Evolutionary conservation across 2,113 vertebrate species (phyloP).

Genomic region (Scytalopus superciliaris): DNA sequence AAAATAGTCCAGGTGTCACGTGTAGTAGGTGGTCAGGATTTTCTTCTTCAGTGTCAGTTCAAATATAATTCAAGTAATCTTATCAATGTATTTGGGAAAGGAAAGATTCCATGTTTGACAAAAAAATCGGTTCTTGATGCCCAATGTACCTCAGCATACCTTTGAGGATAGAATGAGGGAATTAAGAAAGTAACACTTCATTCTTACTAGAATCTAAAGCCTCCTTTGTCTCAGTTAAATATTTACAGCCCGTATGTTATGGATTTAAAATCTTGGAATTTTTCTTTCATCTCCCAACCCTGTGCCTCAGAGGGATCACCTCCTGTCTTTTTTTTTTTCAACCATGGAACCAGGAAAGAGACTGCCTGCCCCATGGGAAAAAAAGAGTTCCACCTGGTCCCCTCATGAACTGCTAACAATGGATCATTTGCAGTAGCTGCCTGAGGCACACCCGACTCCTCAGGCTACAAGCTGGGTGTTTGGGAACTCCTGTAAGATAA

Average conservation of each 20-base stretch:
- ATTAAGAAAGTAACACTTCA: neutral
- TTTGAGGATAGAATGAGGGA: neutral
- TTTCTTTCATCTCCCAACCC: too few species aligned
- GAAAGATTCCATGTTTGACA: neutral
- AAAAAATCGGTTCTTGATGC: neutral
- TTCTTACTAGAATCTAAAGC: neutral
- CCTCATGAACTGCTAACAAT: too few species aligned
- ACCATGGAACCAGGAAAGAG: too few species aligned
- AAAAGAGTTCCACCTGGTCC: too few species aligned
- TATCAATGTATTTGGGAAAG: neutral
- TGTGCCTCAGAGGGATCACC: too few species aligned
- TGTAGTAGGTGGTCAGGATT: neutral
- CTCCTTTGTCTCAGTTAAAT: neutral
- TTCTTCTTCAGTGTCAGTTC: neutral
- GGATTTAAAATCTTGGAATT: too few species aligned
- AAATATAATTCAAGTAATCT: neutral
- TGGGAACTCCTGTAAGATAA: too few species aligned
- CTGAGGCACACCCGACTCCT: too few species aligned
- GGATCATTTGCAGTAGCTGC: too few species aligned
- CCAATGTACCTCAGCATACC: neutral
- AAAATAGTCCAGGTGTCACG: rapidly evolving
- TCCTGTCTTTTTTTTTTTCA: too few species aligned
- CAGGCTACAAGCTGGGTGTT: too few species aligned
- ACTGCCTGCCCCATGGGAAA: too few species aligned
- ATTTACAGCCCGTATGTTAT: neutral